These are phyloP conservation scores for Synanthedon andrenaeformis DNA, from an alignment of 2,888 invertebrate genomes.

Conservation along the genomic window DNA sequence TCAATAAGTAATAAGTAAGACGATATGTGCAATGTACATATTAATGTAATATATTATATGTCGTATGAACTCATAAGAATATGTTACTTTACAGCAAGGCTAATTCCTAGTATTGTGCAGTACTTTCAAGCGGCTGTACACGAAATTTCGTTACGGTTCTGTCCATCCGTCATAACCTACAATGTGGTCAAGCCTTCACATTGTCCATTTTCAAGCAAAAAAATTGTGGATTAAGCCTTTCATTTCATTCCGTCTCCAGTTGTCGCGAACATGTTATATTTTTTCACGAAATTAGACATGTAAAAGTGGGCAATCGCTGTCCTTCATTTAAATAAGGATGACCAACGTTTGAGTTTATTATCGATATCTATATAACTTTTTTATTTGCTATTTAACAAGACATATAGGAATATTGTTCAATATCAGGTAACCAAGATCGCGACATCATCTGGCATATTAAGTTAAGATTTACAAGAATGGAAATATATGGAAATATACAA, in stretches of 20 bases:
- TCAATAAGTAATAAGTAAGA: too few relatives aligned
- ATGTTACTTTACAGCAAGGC: too few relatives aligned
- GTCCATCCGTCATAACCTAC: slow-evolving; percentile 36
- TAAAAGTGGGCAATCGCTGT: slow-evolving; percentile 45
- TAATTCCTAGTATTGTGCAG: background rate
- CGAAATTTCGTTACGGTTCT: background rate
- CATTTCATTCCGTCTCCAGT: slow-evolving; percentile 38
- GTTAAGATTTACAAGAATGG: background rate
- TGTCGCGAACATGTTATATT: slow-evolving; percentile 31
- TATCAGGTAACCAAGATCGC: background rate
- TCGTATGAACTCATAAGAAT: too few relatives aligned
- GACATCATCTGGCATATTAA: background rate
- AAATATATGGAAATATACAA: too few relatives aligned
- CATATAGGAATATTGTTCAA: background rate
- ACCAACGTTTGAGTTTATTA: background rate
- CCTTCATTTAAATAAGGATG: too few relatives aligned
- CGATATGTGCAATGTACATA: too few relatives aligned
- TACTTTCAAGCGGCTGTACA: slow-evolving; percentile 21
- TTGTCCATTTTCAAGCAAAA: slow-evolving; percentile 30
- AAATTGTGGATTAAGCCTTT: slow-evolving; percentile 51
- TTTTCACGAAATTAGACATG: slow-evolving; percentile 49
- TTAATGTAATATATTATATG: too few relatives aligned
- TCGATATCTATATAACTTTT: background rate
- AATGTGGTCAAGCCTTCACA: slow-evolving; percentile 53
- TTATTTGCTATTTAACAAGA: background rate